Evolutionary conservation across 2,888 invertebrate genomes (phyloP), one percentile per base, ranked within the genome.

Genomic region (Cheilosia variabilis): DNA sequence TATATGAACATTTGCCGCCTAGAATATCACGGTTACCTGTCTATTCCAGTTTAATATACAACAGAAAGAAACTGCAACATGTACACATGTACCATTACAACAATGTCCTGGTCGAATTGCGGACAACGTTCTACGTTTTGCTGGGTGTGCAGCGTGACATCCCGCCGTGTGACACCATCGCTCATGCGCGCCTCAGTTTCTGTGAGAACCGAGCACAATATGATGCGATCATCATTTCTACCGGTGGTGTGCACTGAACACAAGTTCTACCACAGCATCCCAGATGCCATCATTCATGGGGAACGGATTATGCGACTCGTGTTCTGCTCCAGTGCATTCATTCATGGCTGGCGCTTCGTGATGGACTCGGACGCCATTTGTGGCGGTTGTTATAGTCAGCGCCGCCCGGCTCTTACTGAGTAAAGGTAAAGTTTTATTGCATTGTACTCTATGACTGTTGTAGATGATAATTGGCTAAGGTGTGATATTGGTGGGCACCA

Each of bases 121-220:
- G 17, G 80, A 53, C 65, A 47, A 47, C 27, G 53, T 73, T 47
- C 17, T 17, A 50, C 13, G 37, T 66, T 22, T 9, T 63, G 45
- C 58, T 31, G 10, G 43, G 57, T 17, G 62, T 41, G 34, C 69
- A 81, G 71, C 60, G 52, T 77, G 82, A 77, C 82, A 82, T 82
- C 71, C 77, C 37, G 66, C 50, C 31, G 66, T 77, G 72, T 76
- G 65, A 82, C 65, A 77, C 82, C 82, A 82, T 82, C 77, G 65
- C 71, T 82, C 82, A 82, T 71, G 58, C 24, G 52, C 52, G 19
- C 27, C n/a, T 50, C n/a, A 60, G 43, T 52, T 43, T 27, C 41
- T 65, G 65, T 57, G 58, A 19, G 58, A 71, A 65, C 45, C 65
- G 58, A 15, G 34, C n/a, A 41, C 43, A 37, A 41, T 57, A 47